These are phyloP conservation scores for Druon quercuslanigerum DNA, from an alignment of 1,140 invertebrate species.

Conservation along the genomic window DNA sequence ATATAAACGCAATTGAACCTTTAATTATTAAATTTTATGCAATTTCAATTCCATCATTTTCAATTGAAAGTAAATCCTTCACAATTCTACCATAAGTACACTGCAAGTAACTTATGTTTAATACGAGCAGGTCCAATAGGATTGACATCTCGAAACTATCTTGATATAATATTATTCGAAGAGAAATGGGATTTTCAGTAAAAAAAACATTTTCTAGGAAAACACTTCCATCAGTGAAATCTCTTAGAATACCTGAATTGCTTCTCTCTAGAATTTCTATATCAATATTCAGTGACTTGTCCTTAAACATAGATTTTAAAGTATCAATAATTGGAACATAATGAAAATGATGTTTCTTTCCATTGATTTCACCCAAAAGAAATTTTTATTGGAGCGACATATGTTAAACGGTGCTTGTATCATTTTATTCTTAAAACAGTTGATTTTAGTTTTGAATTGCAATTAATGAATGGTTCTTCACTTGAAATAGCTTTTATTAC, in stretches of 20 bases:
- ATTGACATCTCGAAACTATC: slow-evolving; percentile 43
- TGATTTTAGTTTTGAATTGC: not conserved
- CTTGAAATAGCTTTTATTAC: not conserved
- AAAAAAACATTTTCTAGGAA: too few species aligned
- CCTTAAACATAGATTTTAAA: slow-evolving; percentile 45
- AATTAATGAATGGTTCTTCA: not conserved
- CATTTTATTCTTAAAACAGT: not conserved
- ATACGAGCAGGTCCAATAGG: slow-evolving; percentile 52
- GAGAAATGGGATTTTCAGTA: too few species aligned
- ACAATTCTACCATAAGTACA: slow-evolving; percentile 60
- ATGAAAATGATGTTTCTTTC: too few species aligned
- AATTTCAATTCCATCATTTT: slow-evolving; percentile 50
- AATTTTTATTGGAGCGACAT: too few species aligned
- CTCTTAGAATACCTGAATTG: slow-evolving; percentile 41
- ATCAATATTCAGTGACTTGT: slow-evolving; percentile 41
- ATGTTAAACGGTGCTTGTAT: not conserved
- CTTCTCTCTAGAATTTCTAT: slow-evolving; percentile 35
- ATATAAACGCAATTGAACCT: slow-evolving; percentile 52
- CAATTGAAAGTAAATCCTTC: slow-evolving; percentile 50
- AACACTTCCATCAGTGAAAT: slow-evolving; percentile 59
- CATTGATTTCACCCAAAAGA: too few species aligned
- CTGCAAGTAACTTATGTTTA: slow-evolving; percentile 61
- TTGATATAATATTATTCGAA: too few species aligned
- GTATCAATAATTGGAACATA: slow-evolving; percentile 49
- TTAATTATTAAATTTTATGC: slow-evolving; percentile 33